Evolutionary conservation across 2,888 invertebrate species (phyloP), one percentile per base, ranked within the genome.

Genomic region (Clunio marinus): DNA sequence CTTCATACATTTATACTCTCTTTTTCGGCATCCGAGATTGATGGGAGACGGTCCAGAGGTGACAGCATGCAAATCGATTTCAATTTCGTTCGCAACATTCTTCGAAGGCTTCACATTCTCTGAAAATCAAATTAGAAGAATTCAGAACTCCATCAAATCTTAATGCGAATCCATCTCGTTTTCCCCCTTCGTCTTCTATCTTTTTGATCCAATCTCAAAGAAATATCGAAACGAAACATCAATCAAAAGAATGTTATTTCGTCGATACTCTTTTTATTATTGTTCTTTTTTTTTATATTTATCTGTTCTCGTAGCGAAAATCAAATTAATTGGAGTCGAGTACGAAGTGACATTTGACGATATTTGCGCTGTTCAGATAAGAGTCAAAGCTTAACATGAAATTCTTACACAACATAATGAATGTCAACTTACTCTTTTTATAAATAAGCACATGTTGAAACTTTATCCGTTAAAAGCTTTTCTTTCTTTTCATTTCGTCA

Each of bases 331-430:
- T 55, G 55, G 59, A 59, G 10, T 60, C n/a, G 28, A 32, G 22
- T 2, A 27, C 17, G 20, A 35, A 60, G 22, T 60, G 60, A 32
- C 60, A 60, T 60, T 60, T 60, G 35, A 60, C 37, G 60, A 60
- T 8, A 22, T 51, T 51, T 51, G 17, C 51, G 51, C 51, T n/a
- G 17, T 17, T 22, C 51, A n/a, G n/a, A n/a, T n/a, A n/a, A n/a
- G n/a, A n/a, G n/a, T n/a, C n/a, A n/a, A n/a, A n/a, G n/a, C n/a
- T n/a, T n/a, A n/a, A n/a, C n/a, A n/a, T n/a, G n/a, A n/a, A n/a
- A n/a, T n/a, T n/a, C n/a, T n/a, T n/a, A n/a, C n/a, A n/a, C n/a
- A n/a, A n/a, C n/a, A n/a, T n/a, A n/a, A n/a, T n/a, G 35, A 32
- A 51, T 51, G 51, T 22, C 17, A 32, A 32, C 32, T 32, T 32